These are phyloP conservation scores for Hylia prasina DNA, from an alignment of 2,113 vertebrate species.

Conservation along the genomic window DNA sequence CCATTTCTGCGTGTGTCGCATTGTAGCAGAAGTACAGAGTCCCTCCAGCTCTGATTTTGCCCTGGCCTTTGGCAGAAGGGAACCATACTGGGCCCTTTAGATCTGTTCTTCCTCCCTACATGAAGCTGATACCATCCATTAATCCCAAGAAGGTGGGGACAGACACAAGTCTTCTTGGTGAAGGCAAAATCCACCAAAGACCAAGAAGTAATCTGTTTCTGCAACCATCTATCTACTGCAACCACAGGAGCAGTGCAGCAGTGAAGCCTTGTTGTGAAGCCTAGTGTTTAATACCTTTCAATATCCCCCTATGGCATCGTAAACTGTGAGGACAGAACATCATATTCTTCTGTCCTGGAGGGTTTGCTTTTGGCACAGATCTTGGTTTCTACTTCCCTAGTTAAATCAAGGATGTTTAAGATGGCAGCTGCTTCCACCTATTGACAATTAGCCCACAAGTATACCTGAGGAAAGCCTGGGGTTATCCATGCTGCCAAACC, in stretches of 20 bases:
- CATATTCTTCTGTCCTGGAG: neutral
- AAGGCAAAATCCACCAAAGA: neutral
- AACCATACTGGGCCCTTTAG: neutral
- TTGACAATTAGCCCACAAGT: fast-evolving
- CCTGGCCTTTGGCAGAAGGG: neutral
- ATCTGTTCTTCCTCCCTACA: neutral
- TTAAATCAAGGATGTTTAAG: neutral
- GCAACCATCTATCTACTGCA: neutral
- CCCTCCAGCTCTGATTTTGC: neutral
- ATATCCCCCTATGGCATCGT: neutral
- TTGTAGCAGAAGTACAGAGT: neutral
- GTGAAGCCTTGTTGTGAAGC: neutral
- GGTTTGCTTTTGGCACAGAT: neutral
- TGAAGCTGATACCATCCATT: neutral
- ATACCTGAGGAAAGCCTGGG: neutral
- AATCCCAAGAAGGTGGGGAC: neutral
- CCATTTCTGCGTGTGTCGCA: neutral
- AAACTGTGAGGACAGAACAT: neutral
- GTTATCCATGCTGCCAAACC: neutral
- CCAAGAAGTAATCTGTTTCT: neutral
- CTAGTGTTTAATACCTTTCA: neutral
- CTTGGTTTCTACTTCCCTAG: neutral
- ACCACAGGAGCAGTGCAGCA: neutral
- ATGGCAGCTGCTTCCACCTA: neutral
- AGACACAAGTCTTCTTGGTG: neutral